Evolutionary conservation across 2,113 vertebrate species (phyloP).

Genomic region (Zosterops pallidus): DNA sequence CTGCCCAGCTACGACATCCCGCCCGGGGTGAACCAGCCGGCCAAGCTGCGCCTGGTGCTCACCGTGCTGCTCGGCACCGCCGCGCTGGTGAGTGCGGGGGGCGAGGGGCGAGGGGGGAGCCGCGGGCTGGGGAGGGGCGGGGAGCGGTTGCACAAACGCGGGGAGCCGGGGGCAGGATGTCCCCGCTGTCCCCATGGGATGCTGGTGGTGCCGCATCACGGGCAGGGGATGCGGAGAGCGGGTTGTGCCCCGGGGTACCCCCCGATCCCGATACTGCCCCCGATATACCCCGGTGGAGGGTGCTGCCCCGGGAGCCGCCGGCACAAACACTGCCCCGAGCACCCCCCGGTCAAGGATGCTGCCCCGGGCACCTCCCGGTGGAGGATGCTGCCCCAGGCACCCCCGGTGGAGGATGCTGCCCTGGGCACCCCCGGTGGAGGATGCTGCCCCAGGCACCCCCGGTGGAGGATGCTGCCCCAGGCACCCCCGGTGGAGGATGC

Average conservation of each 20-base stretch:
- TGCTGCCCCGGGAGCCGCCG: background rate
- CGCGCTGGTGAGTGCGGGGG: slow-evolving; percentile 29
- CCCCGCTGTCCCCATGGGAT: background rate
- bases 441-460: too few relatives aligned
- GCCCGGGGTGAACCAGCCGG: slow-evolving; percentile 44
- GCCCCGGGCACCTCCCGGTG: too few relatives aligned
- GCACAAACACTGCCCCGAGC: background rate
- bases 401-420: too few relatives aligned
- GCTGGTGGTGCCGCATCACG: background rate
- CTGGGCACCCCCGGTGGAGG: too few relatives aligned
- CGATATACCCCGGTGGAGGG: background rate
- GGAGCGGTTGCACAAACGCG: background rate
- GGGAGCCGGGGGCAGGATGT: background rate
- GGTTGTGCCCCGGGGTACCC: background rate
- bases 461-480: too few relatives aligned
- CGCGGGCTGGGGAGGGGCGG: background rate
- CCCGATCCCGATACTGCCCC: too few relatives aligned
- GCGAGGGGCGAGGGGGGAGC: background rate
- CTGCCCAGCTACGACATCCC: slow-evolving; percentile 45
- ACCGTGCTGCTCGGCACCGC: slow-evolving; percentile 34
- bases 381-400: too few relatives aligned
- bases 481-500: too few relatives aligned
- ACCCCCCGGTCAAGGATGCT: too few relatives aligned
- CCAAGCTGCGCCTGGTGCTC: slow-evolving; percentile 54
- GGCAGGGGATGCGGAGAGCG: background rate